A percentile compares a stretch with the other conserved stretches of the same genome.
These are phyloP conservation scores for Steromphala cineraria DNA, from an alignment of 2,888 invertebrate genomes.

Conservation along the genomic window DNA sequence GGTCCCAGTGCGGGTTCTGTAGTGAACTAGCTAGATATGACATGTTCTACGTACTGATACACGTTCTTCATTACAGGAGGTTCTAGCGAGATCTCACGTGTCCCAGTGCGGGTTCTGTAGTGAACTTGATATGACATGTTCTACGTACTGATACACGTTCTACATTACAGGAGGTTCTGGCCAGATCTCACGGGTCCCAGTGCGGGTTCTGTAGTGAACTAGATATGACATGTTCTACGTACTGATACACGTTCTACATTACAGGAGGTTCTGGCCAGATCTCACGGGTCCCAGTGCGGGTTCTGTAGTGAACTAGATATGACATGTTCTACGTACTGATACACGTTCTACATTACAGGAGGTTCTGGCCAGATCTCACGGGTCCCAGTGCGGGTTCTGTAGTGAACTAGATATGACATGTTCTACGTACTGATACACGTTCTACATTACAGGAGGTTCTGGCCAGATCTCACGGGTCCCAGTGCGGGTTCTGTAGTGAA, in stretches of 20 bases:
- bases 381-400: conserved; percentile 96
- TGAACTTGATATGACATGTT: too few species aligned
- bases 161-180: conserved; percentile 79
- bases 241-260: neutral
- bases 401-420: conserved; percentile 69
- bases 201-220: conserved; percentile 97
- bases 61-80: conserved; percentile 46
- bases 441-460: conserved; percentile 77
- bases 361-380: conserved; percentile 90
- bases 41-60: neutral
- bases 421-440: neutral
- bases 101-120: conserved; percentile 96
- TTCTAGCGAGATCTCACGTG: conserved; percentile 92
- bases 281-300: conserved; percentile 96
- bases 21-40: too few species aligned
- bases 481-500: conserved; percentile 91
- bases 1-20: too few species aligned
- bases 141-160: neutral
- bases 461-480: conserved; percentile 93
- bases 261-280: conserved; percentile 83
- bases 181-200: conserved; percentile 93
- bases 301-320: too few species aligned
- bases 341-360: conserved; percentile 46
- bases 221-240: too few species aligned
- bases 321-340: neutral